phyloP scores from a whole-genome alignment of 2,888 invertebrate genomes.

The Caenorhabditis sulstoni region DNA sequence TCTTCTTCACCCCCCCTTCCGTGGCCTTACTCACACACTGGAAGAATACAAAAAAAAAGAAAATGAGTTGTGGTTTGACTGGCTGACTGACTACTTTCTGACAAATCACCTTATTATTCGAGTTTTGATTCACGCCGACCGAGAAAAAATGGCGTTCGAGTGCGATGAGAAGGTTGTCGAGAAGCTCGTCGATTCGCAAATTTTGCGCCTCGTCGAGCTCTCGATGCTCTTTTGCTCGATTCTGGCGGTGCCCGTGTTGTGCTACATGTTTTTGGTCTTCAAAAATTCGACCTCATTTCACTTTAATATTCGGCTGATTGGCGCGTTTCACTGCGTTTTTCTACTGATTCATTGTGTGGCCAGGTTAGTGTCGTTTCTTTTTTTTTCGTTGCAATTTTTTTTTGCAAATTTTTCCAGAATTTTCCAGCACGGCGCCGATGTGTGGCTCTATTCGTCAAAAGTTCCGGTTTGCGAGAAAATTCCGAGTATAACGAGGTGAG shows the following conservation, averaged over 20 bases:
- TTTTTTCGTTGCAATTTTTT: background rate
- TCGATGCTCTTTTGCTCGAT: conserved; percentile 4
- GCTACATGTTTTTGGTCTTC: background rate
- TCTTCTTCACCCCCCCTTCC: no score
- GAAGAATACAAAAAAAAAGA: no score
- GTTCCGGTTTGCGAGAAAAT: background rate
- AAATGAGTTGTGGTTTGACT: no score
- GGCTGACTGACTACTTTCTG: no score
- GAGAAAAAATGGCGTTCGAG: no score
- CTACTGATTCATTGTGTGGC: conserved; percentile 18
- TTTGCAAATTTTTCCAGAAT: background rate
- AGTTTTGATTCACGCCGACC: no score
- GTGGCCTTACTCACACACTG: no score
- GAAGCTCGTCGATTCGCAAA: no score
- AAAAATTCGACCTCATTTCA: conserved; percentile 1
- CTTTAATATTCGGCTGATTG: conserved; percentile 22
- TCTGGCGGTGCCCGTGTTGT: background rate
- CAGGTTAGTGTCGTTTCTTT: conserved; percentile 5
- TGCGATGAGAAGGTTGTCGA: no score
- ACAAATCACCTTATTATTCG: no score
- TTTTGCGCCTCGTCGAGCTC: background rate
- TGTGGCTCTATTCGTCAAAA: background rate
- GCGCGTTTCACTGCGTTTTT: conserved; percentile 15
- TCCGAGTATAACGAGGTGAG: background rate
- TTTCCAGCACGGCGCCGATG: background rate